A percentile compares a stretch with the other conserved stretches of the same genome.
Evolutionary conservation across 2,113 vertebrate species (phyloP).

Genomic region (Dasyprocta punctata): DNA sequence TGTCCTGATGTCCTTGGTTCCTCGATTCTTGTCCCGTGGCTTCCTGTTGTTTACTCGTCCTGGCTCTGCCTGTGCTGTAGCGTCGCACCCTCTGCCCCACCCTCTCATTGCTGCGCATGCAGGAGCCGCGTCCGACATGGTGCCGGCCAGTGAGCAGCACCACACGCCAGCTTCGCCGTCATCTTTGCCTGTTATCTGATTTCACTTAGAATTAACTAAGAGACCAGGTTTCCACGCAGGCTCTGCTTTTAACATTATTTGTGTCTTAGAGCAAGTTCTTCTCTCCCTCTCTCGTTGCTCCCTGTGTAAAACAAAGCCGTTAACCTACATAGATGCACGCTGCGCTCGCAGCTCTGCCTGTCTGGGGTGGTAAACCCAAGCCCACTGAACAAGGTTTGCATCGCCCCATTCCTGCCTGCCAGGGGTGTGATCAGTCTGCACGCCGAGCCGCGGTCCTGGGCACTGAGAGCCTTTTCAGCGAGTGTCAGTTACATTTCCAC

Average conservation of each 20-base stretch:
- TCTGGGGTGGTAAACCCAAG: background rate
- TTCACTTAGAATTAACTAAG: slow-evolving; percentile 25
- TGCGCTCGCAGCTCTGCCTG: background rate
- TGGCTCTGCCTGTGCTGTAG: background rate
- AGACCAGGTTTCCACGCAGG: background rate
- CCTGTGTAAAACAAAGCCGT: slow-evolving; percentile 8
- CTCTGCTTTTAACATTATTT: background rate
- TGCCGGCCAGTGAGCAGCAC: background rate
- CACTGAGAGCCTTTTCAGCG: background rate
- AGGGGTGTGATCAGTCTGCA: background rate
- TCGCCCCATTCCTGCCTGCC: background rate
- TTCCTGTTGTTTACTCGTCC: background rate
- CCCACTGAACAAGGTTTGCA: background rate
- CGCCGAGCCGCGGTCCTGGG: background rate
- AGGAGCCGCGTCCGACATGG: background rate
- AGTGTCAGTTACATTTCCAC: no score
- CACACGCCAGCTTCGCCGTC: no score
- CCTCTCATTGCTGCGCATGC: no score
- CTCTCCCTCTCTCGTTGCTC: background rate
- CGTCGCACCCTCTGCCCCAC: background rate
- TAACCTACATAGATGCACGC: background rate
- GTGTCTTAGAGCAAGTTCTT: background rate
- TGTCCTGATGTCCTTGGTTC: background rate
- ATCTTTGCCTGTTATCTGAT: background rate
- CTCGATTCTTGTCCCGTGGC: background rate